A percentile compares a stretch with the other conserved stretches of the same genome.
Conservation (phyloP, 2,888 invertebrate species). For the Platycnemis pennipes region DNA sequence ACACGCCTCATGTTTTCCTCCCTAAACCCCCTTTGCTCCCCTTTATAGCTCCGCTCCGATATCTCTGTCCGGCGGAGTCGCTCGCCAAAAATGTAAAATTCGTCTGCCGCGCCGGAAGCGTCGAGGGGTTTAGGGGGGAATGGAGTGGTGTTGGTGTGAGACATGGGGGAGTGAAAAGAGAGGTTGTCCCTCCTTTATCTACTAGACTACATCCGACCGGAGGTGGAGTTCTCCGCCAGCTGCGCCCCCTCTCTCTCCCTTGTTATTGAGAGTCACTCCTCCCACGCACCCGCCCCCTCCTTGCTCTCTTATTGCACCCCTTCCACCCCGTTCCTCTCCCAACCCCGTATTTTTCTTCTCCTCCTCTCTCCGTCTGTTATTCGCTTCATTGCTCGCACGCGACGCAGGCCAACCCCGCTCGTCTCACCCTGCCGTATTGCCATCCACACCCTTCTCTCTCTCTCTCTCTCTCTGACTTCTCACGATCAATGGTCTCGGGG, state of each 20-base stretch:
- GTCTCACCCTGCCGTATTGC: neutral
- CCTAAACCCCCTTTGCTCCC: neutral
- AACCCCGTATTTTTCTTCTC: no score
- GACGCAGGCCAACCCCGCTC: neutral
- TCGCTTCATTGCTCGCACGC: slow-evolving; percentile 36
- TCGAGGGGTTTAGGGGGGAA: neutral
- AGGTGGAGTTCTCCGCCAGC: neutral
- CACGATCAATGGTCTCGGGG: neutral
- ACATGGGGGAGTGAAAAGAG: neutral
- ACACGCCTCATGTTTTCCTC: neutral
- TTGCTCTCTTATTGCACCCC: neutral
- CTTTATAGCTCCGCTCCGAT: neutral
- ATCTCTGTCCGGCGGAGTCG: neutral
- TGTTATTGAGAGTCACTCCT: neutral
- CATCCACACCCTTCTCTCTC: neutral
- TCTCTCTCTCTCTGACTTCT: neutral
- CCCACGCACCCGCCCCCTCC: neutral
- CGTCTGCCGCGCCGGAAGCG: slow-evolving; percentile 3
- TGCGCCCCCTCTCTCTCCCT: neutral
- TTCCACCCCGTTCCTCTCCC: neutral
- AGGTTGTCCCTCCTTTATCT: neutral
- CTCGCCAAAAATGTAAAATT: neutral
- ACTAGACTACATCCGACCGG: neutral
- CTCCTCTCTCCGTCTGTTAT: neutral
- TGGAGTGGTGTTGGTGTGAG: neutral